Conservation (phyloP, 1,140 invertebrate genomes). For the Drosophila kepulauana region DNA sequence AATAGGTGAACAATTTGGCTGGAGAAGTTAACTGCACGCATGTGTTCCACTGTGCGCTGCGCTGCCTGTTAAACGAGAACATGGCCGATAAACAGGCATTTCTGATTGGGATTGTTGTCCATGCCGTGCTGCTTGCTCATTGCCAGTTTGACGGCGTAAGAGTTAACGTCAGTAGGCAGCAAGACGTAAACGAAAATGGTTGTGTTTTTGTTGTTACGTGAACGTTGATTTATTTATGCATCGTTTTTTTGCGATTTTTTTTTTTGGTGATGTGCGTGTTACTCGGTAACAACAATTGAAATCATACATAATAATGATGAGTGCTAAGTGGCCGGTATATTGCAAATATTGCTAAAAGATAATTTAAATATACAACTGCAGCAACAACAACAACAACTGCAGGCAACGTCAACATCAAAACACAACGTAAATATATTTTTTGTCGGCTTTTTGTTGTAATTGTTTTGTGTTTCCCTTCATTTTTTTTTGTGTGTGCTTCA, state of each 20-base stretch:
- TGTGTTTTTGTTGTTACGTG: slow-evolving; percentile 73
- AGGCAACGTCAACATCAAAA: slow-evolving; percentile 36
- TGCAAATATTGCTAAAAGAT: slow-evolving; percentile 46
- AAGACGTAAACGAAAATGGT: slow-evolving; percentile 65
- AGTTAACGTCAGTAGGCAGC: slow-evolving; percentile 57
- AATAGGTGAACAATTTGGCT: not conserved
- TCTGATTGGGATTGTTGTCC: slow-evolving; percentile 48
- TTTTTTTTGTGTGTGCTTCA: slow-evolving; percentile 8
- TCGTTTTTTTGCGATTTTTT: slow-evolving; percentile 64
- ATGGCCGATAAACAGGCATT: slow-evolving; percentile 45
- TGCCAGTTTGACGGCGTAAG: slow-evolving; percentile 51
- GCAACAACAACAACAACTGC: slow-evolving; percentile 19
- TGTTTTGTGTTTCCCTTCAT: slow-evolving; percentile 32
- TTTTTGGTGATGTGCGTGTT: slow-evolving; percentile 53
- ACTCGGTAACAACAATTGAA: slow-evolving; percentile 30
- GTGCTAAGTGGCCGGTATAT: slow-evolving; percentile 30
- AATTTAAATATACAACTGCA: slow-evolving; percentile 30
- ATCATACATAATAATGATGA: slow-evolving; percentile 14
- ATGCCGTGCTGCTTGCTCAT: slow-evolving; percentile 46
- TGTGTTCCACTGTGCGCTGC: slow-evolving; percentile 1
- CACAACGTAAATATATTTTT: slow-evolving; percentile 52
- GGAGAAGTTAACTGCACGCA: not conserved
- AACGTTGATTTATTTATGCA: slow-evolving; percentile 60
- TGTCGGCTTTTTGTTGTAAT: slow-evolving; percentile 35
- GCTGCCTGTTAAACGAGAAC: slow-evolving; percentile 41